phyloP scores from a whole-genome alignment of 2,888 invertebrate genomes.

The Drosophila longiperda region DNA sequence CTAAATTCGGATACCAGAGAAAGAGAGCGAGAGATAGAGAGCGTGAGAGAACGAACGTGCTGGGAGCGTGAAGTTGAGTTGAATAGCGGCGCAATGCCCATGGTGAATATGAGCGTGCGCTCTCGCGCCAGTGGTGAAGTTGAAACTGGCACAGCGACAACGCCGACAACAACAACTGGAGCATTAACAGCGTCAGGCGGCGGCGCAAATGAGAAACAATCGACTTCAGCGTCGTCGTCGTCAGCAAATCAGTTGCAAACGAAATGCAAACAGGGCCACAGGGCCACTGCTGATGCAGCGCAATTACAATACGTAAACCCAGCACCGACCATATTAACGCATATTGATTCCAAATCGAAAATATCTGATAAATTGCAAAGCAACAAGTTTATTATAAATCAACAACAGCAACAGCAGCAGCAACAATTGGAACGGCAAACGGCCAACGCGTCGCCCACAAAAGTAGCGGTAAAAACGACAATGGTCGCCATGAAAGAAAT shows the following conservation, averaged over 20 bases:
- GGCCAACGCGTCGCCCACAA: constrained; percentile 58
- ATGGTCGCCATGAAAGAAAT: constrained; percentile 86
- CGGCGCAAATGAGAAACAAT: constrained; percentile 51
- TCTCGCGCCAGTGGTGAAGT: constrained; percentile 67
- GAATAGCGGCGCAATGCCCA: constrained; percentile 34
- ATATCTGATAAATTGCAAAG: constrained; percentile 83
- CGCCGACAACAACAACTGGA: constrained; percentile 68
- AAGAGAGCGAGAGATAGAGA: constrained; percentile 42
- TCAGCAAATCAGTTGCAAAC: constrained; percentile 83
- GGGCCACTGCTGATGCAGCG: constrained; percentile 63
- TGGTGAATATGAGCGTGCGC: constrained; percentile 37
- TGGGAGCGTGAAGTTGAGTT: constrained; percentile 55
- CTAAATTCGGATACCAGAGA: constrained; percentile 69
- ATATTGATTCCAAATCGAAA: constrained; percentile 67
- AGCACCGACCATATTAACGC: constrained; percentile 30
- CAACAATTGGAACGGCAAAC: constrained; percentile 47
- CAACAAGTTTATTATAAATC: constrained; percentile 82
- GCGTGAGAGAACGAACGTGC: constrained; percentile 35
- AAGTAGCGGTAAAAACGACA: constrained; percentile 83
- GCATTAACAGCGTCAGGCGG: constrained; percentile 58
- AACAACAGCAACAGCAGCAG: constrained; percentile 73
- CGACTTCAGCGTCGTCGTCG: constrained; percentile 69
- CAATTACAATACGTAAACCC: constrained; percentile 12
- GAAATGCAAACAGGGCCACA: constrained; percentile 83
- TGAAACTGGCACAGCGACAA: constrained; percentile 65